Evolutionary conservation across 92 coral and sea anemone species (phyloP).

Genomic region (Plumapathes pennacea): DNA sequence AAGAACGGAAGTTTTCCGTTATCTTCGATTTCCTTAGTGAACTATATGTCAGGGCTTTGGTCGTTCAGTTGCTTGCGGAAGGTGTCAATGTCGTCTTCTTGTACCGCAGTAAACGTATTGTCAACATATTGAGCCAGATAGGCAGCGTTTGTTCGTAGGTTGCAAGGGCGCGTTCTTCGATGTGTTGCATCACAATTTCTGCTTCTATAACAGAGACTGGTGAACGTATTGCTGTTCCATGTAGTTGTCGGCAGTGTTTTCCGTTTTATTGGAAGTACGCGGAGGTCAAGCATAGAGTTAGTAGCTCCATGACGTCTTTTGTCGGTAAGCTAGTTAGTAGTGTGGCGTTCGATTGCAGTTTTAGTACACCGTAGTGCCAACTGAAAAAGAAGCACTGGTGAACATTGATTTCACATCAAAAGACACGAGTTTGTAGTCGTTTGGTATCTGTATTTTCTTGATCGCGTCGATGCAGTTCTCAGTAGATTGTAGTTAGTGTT

Average conservation of each 20-base stretch:
- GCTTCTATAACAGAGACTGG: constrained; percentile 28
- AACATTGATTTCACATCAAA: constrained; percentile 59
- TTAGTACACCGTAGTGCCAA: constrained; percentile 40
- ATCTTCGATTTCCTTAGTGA: too few relatives aligned
- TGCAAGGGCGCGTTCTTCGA: constrained; percentile 36
- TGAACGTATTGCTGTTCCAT: constrained; percentile 35
- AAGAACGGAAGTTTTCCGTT: too few relatives aligned
- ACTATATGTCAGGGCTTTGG: too few relatives aligned
- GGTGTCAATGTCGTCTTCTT: too few relatives aligned
- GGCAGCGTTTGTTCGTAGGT: not conserved
- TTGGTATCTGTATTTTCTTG: constrained; percentile 33
- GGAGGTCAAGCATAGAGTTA: constrained; percentile 47
- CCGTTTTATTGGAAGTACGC: constrained; percentile 50
- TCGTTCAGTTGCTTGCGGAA: too few relatives aligned
- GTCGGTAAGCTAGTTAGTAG: constrained; percentile 20
- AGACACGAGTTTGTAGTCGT: constrained; percentile 48
- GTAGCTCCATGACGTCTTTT: constrained; percentile 28
- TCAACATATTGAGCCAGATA: constrained; percentile 16
- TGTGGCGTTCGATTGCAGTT: constrained; percentile 7
- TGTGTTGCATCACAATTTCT: constrained; percentile 25
- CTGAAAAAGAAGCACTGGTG: constrained; percentile 34
- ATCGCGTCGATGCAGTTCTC: constrained; percentile 34
- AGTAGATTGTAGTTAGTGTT: constrained; percentile 34
- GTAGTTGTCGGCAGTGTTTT: constrained; percentile 39
- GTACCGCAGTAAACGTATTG: constrained; percentile 12